Evolutionary conservation across 2,797 vertebrate species (phyloP).

Genomic region (Microchirus variegatus): DNA sequence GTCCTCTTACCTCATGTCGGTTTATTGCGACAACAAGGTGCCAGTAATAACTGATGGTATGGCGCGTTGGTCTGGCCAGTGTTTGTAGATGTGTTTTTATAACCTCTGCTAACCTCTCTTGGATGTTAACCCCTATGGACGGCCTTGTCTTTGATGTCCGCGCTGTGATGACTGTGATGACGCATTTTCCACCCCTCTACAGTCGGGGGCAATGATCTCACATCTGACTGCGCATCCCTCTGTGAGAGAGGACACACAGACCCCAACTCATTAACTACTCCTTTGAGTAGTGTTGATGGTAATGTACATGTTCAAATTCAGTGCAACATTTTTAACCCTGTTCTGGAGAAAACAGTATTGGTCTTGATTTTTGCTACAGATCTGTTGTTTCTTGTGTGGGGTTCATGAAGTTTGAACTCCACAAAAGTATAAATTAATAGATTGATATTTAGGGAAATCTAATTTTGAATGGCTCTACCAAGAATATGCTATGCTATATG

Average conservation of each 20-base stretch:
- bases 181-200: slow-evolving; percentile 67
- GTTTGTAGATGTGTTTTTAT: slow-evolving; percentile 69
- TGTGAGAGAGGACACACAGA: slow-evolving; percentile 8
- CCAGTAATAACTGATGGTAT: slow-evolving; percentile 54
- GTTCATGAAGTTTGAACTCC: no score
- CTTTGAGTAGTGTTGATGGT: slow-evolving; percentile 7
- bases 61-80: slow-evolving; percentile 44
- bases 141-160: slow-evolving; percentile 65
- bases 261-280: slow-evolving; percentile 6
- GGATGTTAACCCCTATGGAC: slow-evolving; percentile 58
- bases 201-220: slow-evolving; percentile 65
- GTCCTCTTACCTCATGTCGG: slow-evolving; percentile 51
- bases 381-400: neutral
- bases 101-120: slow-evolving; percentile 57
- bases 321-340: no score
- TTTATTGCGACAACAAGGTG: slow-evolving; percentile 53
- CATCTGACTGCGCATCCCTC: slow-evolving; percentile 57
- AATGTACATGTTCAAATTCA: neutral
- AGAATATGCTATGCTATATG: no score
- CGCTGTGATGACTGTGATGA: slow-evolving; percentile 38
- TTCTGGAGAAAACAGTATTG: no score
- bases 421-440: no score
- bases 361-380: neutral
- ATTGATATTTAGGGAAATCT: no score
- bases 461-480: no score